Conservation (phyloP, 2,888 invertebrate genomes). For the Stenodera caucasica region DNA sequence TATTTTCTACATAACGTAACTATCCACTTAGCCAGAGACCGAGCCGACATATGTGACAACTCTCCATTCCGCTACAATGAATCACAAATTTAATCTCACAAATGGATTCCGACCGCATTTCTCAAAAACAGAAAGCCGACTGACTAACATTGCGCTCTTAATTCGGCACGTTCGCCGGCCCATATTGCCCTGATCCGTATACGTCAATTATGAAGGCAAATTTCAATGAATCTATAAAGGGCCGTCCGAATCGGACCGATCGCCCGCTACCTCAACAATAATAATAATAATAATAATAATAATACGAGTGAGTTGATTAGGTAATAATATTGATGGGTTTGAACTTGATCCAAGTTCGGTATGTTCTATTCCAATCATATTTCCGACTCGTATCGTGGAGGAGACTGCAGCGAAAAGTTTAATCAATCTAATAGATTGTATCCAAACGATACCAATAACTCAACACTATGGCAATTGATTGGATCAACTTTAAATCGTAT, state of each 20-base stretch:
- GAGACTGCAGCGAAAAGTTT: conserved; percentile 43
- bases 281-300: background rate
- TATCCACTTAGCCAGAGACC: conserved; percentile 55
- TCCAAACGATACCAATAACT: conserved; percentile 49
- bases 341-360: conserved; percentile 4
- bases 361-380: conserved; percentile 42
- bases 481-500: conserved; percentile 37
- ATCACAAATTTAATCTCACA: conserved; percentile 73
- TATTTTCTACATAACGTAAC: conserved; percentile 55
- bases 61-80: conserved; percentile 61
- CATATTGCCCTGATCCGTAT: no score
- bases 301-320: background rate
- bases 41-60: conserved; percentile 67
- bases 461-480: conserved; percentile 43
- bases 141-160: no score
- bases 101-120: conserved; percentile 62
- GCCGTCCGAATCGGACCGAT: background rate
- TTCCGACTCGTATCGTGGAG: conserved; percentile 45
- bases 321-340: conserved; percentile 2
- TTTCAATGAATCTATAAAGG: no score
- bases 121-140: conserved; percentile 13
- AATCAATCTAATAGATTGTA: conserved; percentile 54
- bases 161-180: no score
- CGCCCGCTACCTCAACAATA: background rate
- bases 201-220: no score